phyloP scores from a whole-genome alignment of 2,888 invertebrate genomes.

The Pimpla rufipes region DNA sequence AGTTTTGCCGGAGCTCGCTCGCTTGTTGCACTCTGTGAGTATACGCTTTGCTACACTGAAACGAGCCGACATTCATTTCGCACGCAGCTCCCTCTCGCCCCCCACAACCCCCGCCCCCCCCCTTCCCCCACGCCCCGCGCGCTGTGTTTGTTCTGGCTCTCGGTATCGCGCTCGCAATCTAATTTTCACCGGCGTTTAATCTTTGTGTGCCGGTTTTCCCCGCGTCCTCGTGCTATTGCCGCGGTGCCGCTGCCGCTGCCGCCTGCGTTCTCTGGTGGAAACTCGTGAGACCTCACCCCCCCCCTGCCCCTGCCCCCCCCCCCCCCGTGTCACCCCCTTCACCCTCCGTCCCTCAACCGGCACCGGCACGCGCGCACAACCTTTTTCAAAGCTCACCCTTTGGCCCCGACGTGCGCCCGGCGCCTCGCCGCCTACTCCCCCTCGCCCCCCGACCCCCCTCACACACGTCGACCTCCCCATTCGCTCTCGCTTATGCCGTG shows the following conservation, averaged over 20 bases:
- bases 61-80: slow-evolving; percentile 68
- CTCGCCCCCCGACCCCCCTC: slow-evolving; percentile 33
- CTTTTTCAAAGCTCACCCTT: slow-evolving; percentile 76
- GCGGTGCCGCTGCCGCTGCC: slow-evolving; percentile 29
- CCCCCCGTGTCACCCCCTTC: background rate
- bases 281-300: slow-evolving; percentile 40
- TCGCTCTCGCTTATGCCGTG: slow-evolving; percentile 18
- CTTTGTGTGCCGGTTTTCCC: slow-evolving; percentile 75
- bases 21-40: slow-evolving; percentile 64
- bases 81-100: slow-evolving; percentile 55
- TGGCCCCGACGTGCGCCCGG: slow-evolving; percentile 58
- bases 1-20: slow-evolving; percentile 43
- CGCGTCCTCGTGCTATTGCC: slow-evolving; percentile 33
- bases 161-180: slow-evolving; percentile 79
- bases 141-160: slow-evolving; percentile 68
- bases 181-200: slow-evolving; percentile 83
- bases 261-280: slow-evolving; percentile 54
- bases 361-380: slow-evolving; percentile 75
- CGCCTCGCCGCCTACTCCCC: slow-evolving; percentile 47
- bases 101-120: too few species aligned
- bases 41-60: slow-evolving; percentile 62
- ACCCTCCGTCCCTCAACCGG: background rate
- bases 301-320: slow-evolving; percentile 20
- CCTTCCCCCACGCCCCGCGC: background rate
- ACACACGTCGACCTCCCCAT: slow-evolving; percentile 15